phyloP scores from a whole-genome alignment of 1,140 invertebrate genomes.

The Pectinophora gossypiella region DNA sequence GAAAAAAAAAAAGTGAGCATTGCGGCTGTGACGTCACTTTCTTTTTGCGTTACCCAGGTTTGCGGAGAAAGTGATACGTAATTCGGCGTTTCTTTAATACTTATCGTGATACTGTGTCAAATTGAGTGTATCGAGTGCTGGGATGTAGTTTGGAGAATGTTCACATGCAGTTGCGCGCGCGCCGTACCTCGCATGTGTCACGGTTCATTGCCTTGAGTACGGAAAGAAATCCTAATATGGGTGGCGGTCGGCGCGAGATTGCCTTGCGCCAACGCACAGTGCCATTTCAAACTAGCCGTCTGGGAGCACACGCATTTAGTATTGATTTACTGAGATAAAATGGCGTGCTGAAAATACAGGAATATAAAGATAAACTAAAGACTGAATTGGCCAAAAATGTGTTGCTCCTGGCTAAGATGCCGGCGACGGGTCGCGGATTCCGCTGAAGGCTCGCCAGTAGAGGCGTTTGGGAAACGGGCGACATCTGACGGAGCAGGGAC shows the following conservation, averaged over 20 bases:
- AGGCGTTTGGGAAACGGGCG: conserved; percentile 40
- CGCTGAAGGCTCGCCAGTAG: conserved; percentile 30
- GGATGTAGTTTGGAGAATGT: conserved; percentile 6
- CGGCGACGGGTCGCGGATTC: conserved; percentile 56
- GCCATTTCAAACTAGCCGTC: conserved; percentile 42
- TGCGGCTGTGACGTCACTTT: background rate
- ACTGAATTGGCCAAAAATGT: conserved; percentile 51
- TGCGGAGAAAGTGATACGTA: background rate
- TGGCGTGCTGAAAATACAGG: conserved; percentile 11
- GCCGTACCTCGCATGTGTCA: conserved; percentile 52
- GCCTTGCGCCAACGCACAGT: conserved; percentile 62
- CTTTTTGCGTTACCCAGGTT: background rate
- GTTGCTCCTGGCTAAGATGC: conserved; percentile 63
- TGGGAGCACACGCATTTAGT: conserved; percentile 27
- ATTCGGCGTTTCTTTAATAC: background rate
- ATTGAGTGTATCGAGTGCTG: background rate
- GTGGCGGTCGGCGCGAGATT: conserved; percentile 47
- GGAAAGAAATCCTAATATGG: conserved; percentile 69
- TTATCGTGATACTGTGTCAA: background rate
- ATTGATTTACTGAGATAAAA: background rate
- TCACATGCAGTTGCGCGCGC: conserved; percentile 34
- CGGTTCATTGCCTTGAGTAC: conserved; percentile 70
- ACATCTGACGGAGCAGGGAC: background rate
- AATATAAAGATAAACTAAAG: conserved; percentile 25
- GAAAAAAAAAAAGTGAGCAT: too few relatives aligned